Evolutionary conservation across 2,888 invertebrate species (phyloP), one percentile per base, ranked within the genome.

Genomic region (Andrena hattorfiana): DNA sequence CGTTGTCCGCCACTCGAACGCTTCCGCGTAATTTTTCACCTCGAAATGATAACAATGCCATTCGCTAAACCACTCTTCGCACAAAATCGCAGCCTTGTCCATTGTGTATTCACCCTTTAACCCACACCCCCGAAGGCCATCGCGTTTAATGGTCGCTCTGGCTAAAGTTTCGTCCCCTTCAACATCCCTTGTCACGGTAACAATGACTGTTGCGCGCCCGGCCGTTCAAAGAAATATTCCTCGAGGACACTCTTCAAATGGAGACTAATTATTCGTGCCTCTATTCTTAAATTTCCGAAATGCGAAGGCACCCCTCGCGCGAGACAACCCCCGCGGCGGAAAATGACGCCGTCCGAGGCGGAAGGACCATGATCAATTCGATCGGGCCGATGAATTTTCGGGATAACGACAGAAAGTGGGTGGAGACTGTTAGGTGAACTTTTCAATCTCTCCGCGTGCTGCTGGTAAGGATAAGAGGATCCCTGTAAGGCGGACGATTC

Each of bases 391-490:
- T 67, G 80, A 80, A 83, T 81, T 86, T 88, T 59, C 59, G 49
- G 42, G 59, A 26, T 49, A 73, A 73, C 35, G 67, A 32, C 4
- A 59, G 28, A 20, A 7, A 59, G n/a, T 26, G n/a, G 51, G 28
- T 20, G 28, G 26, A 51, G 49, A 28, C 48, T 60, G 70, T 20
- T 59, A 30, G 63, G 81, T 77, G 81, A 84, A 88, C 83, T 89
- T 88, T 89, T 89, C 89, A 87, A 89, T 89, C 85, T 86, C 78
- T 76, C 48, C 77, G 66, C 80, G 62, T 81, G 66, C 67, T 70
- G 67, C 66, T 60, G 60, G 75, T 63, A 77, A 75, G 67, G 64
- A 81, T 74, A 85, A 83, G 79, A 83, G 81, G 76, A 87, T 85
- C 81, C 66, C 42, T 77, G 87, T 85, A 83, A 83, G 81, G 71